Percentiles rank a stretch among this genome's conserved stretches.
phyloP scores from a whole-genome alignment of 2,888 invertebrate species.

The Acleris sparsana region DNA sequence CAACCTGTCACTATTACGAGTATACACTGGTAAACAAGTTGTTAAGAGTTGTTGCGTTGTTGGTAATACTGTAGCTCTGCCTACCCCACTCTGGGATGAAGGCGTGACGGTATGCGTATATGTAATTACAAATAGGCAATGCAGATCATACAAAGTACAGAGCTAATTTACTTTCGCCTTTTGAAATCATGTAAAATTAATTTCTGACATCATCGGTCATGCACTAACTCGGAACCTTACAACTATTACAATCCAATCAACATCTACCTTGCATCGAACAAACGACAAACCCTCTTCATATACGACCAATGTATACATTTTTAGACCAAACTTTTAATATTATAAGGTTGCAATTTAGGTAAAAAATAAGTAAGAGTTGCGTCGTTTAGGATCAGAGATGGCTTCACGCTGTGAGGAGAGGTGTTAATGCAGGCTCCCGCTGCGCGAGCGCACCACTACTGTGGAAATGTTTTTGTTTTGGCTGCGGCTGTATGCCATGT shows the following conservation, averaged over 20 bases:
- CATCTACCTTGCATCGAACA: background rate
- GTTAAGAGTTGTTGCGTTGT: too few relatives aligned
- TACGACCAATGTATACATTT: too few relatives aligned
- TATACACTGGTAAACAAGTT: too few relatives aligned
- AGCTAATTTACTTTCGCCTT: too few relatives aligned
- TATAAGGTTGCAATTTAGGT: background rate
- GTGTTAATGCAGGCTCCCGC: constrained; percentile 67
- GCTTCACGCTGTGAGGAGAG: constrained; percentile 55
- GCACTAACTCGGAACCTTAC: constrained; percentile 4
- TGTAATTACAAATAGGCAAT: too few relatives aligned
- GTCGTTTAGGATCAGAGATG: constrained; percentile 23
- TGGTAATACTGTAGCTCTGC: too few relatives aligned
- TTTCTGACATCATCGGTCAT: background rate
- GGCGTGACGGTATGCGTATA: too few relatives aligned
- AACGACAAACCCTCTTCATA: too few relatives aligned
- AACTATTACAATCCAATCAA: constrained; percentile 10
- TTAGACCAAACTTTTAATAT: too few relatives aligned
- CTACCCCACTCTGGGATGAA: too few relatives aligned
- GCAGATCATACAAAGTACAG: too few relatives aligned
- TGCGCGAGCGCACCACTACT: constrained; percentile 39
- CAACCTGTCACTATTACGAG: too few relatives aligned
- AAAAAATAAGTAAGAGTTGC: background rate
- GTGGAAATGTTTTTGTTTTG: constrained; percentile 23
- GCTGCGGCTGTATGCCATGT: constrained; percentile 33
- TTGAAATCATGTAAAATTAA: background rate